Percentiles rank a stretch among this genome's conserved stretches.
These are phyloP conservation scores for Chanos chanos DNA, from an alignment of 2,797 vertebrate species.

Conservation along the genomic window DNA sequence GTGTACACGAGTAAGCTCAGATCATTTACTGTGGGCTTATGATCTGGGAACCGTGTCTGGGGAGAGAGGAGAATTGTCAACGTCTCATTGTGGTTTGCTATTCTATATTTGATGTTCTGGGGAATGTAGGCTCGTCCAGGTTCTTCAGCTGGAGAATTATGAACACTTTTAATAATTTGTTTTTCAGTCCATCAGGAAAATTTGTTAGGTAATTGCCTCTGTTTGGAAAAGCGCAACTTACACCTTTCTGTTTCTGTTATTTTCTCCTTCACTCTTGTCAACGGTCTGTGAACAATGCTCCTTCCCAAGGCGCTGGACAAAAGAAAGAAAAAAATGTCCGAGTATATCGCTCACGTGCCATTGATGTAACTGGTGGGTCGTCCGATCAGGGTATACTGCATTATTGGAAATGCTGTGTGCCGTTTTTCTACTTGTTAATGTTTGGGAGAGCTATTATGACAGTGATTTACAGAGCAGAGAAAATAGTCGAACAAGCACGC, in stretches of 20 bases:
- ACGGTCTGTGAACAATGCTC: neutral
- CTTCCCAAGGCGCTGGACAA: too few species aligned
- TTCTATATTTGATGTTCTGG: neutral
- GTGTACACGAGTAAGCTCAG: conserved; percentile 41
- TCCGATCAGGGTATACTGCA: too few species aligned
- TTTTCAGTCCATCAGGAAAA: neutral
- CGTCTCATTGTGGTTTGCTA: neutral
- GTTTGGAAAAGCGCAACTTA: neutral
- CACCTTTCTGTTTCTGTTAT: neutral
- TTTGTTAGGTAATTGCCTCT: neutral
- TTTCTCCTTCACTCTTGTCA: neutral
- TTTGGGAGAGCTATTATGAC: too few species aligned
- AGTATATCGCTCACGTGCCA: too few species aligned
- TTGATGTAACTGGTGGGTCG: too few species aligned
- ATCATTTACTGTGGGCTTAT: conserved; percentile 47
- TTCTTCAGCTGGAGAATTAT: neutral
- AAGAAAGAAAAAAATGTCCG: too few species aligned
- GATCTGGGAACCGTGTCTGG: conserved; percentile 45
- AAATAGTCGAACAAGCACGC: neutral
- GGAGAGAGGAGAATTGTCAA: conserved; percentile 22
- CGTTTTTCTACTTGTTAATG: too few species aligned
- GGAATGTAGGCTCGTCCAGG: neutral
- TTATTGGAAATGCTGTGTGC: too few species aligned
- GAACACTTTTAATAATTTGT: neutral
- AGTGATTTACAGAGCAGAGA: too few species aligned